Base-by-base conservation (phyloP, 2,797 vertebrate genomes). In the Aeoliscus strigatus region DNA sequence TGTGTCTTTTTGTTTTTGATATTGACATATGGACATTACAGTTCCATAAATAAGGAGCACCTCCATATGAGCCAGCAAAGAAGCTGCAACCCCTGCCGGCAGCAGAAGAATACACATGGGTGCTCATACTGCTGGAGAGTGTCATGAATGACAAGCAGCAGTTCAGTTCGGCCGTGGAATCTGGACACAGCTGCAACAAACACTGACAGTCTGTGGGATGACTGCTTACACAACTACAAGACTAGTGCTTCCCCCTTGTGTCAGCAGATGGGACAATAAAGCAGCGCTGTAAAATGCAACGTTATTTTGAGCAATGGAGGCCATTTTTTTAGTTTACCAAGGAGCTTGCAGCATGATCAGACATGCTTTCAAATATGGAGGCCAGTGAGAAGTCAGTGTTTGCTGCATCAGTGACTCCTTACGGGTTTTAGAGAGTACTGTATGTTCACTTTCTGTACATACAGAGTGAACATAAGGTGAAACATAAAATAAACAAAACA, bases 181-280 rank as follows among this genome's bases (percentile, higher is more conserved):
- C 8, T 27, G 45, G 14, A 9, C 17, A 59, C 10, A 27, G 32
- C 26, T 33, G 7, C 9, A 45, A 46, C 39, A 39, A 33, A 8
- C 53, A 26, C 18, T 24, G 9, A 39, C 24, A 54, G 36, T 23
- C 45, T 39, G 44, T 31, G 16, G 25, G 27, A 47, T 6, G 8
- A 2, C 1, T 27, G 10, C 36, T 51, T 24, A 14, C 2, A 18
- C 13, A 7, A 21, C 26, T 36, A 18, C 43, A 15, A 41, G 46
- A 38, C 17, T 26, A 17, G 36, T 80, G 64, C 28, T 57, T 64
- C 78, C 82, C 65, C 70, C 84, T 81, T 34, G 54, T 78, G 84
- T 48, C 38, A 9, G 25, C 37, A 3, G 48, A 27, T 12, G 34
- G 41, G 15, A 81, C 39, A 44, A 35, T 51, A 54, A 11, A 5